Evolutionary conservation across 2,113 vertebrate genomes (phyloP).

Genomic region (Macrotus californicus): DNA sequence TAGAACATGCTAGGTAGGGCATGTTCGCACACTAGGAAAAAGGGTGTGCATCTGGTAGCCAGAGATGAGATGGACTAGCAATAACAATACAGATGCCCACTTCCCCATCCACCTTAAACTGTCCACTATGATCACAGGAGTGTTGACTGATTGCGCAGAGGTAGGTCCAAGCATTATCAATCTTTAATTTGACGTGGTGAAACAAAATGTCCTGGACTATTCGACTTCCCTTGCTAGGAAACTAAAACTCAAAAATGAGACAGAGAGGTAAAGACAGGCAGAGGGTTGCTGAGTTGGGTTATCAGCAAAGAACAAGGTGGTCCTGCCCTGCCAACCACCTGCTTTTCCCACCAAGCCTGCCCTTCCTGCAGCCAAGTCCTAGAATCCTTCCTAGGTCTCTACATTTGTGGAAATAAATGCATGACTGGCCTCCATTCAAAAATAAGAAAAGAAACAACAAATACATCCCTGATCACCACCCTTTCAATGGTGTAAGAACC

Average conservation of each 20-base stretch:
- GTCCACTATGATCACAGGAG: neutral
- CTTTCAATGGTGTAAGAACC: neutral
- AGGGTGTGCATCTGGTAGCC: neutral
- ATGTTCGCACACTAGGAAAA: neutral
- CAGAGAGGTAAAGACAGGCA: neutral
- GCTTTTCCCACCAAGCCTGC: neutral
- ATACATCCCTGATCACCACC: neutral
- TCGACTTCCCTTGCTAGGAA: neutral
- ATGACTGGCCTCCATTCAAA: neutral
- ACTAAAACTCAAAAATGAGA: slow-evolving; percentile 17
- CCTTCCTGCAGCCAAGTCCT: neutral
- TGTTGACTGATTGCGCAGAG: neutral
- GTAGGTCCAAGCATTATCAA: neutral
- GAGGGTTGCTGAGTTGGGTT: neutral
- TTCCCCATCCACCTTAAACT: neutral
- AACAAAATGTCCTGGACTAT: neutral
- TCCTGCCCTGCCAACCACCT: neutral
- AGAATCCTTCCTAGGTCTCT: neutral
- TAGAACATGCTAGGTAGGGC: neutral
- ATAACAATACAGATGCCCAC: neutral
- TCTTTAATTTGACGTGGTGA: neutral
- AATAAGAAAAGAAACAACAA: neutral
- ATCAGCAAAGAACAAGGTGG: neutral
- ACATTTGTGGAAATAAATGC: neutral
- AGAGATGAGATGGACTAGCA: neutral